Conservation (phyloP, 2,113 vertebrate species). For the Gobio gobio region DNA sequence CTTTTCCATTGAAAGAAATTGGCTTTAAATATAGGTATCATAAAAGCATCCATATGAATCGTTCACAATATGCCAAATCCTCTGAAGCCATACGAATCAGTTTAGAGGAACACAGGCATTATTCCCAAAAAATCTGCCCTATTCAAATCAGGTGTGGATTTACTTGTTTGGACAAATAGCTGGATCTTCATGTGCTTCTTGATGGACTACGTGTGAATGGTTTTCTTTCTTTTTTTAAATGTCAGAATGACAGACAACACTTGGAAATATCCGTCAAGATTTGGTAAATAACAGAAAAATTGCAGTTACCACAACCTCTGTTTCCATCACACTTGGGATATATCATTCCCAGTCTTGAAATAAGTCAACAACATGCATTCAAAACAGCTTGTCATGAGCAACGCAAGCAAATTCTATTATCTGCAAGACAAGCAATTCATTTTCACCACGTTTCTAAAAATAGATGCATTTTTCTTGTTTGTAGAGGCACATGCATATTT, state of each 20-base stretch:
- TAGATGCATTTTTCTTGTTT: neutral
- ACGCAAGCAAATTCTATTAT: neutral
- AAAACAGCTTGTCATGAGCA: neutral
- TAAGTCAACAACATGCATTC: neutral
- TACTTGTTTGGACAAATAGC: neutral
- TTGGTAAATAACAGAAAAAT: neutral
- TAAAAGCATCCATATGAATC: neutral
- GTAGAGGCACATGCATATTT: neutral
- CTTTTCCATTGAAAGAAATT: neutral
- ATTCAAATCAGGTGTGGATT: neutral
- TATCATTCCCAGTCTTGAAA: neutral
- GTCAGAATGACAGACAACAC: neutral
- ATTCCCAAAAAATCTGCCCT: neutral
- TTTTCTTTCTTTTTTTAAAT: neutral
- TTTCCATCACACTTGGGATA: neutral
- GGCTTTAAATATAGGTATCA: too few relatives aligned
- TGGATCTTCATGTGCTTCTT: neutral
- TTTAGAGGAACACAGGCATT: neutral
- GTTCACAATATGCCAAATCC: neutral
- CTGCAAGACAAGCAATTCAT: constrained; percentile 7
- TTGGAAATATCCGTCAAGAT: neutral
- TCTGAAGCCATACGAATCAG: neutral
- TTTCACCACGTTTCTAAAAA: neutral
- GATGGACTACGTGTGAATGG: neutral
- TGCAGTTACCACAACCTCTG: neutral